Percentiles rank a stretch among this genome's conserved stretches.
phyloP scores from a whole-genome alignment of 2,797 vertebrate species.

The Lithobates sylvaticus region DNA sequence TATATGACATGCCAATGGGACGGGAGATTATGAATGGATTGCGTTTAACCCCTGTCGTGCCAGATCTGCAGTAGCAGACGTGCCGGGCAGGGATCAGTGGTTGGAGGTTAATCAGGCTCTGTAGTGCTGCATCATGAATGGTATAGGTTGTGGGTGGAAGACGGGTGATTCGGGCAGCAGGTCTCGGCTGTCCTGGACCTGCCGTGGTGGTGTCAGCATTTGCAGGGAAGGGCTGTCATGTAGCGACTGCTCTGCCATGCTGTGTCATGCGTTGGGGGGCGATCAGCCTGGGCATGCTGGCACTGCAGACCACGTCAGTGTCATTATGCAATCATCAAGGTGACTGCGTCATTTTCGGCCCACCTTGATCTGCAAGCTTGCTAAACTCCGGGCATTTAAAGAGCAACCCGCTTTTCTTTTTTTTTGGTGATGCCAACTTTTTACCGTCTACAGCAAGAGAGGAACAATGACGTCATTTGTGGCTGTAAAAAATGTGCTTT shows the following conservation, averaged over 20 bases:
- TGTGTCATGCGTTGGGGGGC: background rate
- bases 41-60: conserved; percentile 12
- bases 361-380: background rate
- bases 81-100: background rate
- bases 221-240: background rate
- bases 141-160: background rate
- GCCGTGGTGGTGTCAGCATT: background rate
- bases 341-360: conserved; percentile 4
- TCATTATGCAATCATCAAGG: background rate
- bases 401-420: background rate
- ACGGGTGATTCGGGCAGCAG: background rate
- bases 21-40: background rate
- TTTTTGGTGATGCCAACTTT: background rate
- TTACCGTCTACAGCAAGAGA: background rate
- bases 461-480: background rate
- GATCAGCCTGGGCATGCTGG: background rate
- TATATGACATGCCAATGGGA: background rate
- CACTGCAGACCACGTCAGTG: background rate
- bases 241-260: background rate
- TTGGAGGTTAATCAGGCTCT: background rate
- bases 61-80: background rate
- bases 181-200: background rate
- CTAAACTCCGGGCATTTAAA: background rate
- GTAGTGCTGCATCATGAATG: conserved; percentile 10
- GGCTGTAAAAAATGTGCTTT: background rate